Evolutionary conservation across 2,888 invertebrate genomes (phyloP).

Genomic region (Chironomus riparius): DNA sequence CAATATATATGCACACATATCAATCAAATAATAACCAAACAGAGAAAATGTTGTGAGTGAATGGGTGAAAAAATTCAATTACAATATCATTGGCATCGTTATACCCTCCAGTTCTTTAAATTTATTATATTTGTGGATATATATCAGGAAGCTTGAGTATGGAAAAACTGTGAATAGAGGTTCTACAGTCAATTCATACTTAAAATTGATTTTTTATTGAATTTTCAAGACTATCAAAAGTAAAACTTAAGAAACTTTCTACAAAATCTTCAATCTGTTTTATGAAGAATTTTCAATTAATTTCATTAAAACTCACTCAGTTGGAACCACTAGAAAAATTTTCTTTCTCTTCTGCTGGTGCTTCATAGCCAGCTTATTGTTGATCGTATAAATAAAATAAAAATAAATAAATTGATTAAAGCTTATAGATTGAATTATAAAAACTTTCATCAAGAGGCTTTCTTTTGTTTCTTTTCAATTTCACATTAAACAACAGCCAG

Average conservation of each 20-base stretch:
- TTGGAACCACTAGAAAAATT: no score
- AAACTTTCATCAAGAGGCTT: background rate
- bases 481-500: background rate
- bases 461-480: background rate
- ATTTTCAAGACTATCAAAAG: no score
- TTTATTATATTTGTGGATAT: no score
- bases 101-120: background rate
- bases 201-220: no score
- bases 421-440: background rate
- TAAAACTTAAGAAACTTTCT: no score
- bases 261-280: no score
- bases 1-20: slow-evolving; percentile 17
- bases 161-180: no score
- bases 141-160: no score
- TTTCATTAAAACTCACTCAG: no score
- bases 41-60: background rate
- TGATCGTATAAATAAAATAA: background rate
- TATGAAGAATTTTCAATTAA: no score
- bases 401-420: slow-evolving; percentile 1
- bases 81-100: background rate
- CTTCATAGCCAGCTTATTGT: background rate
- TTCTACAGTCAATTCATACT: no score
- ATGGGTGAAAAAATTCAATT: background rate
- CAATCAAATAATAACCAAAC: slow-evolving; percentile 20
- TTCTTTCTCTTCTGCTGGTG: no score